Base-by-base conservation (phyloP, 2,113 vertebrate genomes). In the Mormyrus lacerda region DNA sequence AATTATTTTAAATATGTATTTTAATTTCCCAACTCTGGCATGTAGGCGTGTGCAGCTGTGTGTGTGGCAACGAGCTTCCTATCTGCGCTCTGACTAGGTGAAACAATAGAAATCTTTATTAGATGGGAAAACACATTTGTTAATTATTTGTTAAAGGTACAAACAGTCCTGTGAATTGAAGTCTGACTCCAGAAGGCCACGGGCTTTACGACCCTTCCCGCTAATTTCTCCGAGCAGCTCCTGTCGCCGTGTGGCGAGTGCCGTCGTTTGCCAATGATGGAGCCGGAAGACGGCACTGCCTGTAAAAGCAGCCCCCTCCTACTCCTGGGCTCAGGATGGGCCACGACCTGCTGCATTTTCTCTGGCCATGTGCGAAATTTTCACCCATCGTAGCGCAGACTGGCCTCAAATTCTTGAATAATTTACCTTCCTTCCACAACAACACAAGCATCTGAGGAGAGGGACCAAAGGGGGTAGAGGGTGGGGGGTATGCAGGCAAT, bases 351-450 rank as follows among this genome's bases (percentile, higher is more conserved):
- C 92, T 95, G 94, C 93, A 91, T 90, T 95, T 95, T 96, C 95
- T 93, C 94, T 93, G 94, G 93, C 96, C 95, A 96, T 96, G 94
- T 96, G 94, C 94, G 93, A 95, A 97, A 97, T 97, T 97, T 97
- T 96, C 95, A 94, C 95, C 95, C 96, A 96, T 96, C 96, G 92
- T 91, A 94, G 95, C 93, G 94, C 90, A 87, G 4, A 92, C 93
- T 96, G 96, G 96, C 96, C 96, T 96, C 94, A 93, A 96, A 97
- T 97, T 96, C 94, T 94, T 92, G 94, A 95, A 96, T 96, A 95
- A 96, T 97, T 97, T 96, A 94, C 90, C 93, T 95, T 95, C 96
- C 94, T 95, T 96, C 93, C 94, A 94, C 92, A 93, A 95, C 94
- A 96, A 94, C 95, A 95, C 94, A 97, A 96, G 96, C 96, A 97